Base-by-base conservation (phyloP, 2,797 vertebrate species). In the Poecilia gillii region DNA sequence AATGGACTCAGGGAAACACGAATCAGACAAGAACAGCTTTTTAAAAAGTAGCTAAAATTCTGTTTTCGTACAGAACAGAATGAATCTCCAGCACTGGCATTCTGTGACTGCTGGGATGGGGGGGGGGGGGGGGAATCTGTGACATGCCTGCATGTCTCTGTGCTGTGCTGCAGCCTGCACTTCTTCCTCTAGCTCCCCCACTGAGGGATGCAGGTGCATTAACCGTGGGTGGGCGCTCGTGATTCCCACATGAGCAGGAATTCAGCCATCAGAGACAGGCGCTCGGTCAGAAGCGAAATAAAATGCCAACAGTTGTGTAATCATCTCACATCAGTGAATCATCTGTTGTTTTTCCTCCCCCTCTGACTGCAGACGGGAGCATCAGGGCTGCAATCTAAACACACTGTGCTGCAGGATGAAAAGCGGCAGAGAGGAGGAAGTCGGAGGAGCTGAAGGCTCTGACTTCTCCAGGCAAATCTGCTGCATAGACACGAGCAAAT, bases 271-370 rank as follows among this genome's bases (percentile, higher is more conserved):
- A 83, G 43, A 81, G 62, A 25, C 23, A 53, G 13, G 47, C 51
- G 62, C 57, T 75, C 64, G 72, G 70, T 70, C 62, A 43, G 75
- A 51, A 82, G 75, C 71, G 74, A 59, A 77, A 73, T 62, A 84
- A 75, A 86, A 84, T 76, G 66, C 71, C 75, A 33, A 78, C 55
- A 68, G 73, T 82, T 84, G 76, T 78, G 51, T 71, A 78, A 80
- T 82, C 79, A 75, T 76, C 66, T 84, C 81, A 87, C 76, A 77
- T 84, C 72, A 85, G 76, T 73, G 73, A 83, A 47, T 83, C 57
- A 79, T 78, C 71, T 77, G 73, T 36, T 46, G 39, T 68, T n/a
- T 57, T 18, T 0, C n/a, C 47, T 41, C 36, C 49, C 74, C 31
- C 75, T 9, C 31, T 18, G 79, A 73, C 49, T 51, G 47, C 75